These are phyloP conservation scores for Thalpophila matura DNA, from an alignment of 2,888 invertebrate genomes.

Conservation along the genomic window DNA sequence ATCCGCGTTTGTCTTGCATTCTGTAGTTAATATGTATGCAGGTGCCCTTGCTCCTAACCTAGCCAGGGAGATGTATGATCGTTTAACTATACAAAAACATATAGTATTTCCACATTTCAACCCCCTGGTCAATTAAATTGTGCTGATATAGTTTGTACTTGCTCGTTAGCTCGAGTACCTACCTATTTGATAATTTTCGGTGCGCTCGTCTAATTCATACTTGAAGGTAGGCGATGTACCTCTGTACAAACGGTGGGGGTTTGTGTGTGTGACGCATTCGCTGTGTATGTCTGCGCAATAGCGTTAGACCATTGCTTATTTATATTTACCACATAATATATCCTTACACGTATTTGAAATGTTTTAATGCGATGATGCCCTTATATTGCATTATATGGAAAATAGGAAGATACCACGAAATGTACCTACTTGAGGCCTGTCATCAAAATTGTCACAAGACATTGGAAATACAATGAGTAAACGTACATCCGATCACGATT, in stretches of 20 bases:
- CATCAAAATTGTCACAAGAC: slow-evolving; percentile 19
- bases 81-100: too few species aligned
- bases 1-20: too few species aligned
- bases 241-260: slow-evolving; percentile 58
- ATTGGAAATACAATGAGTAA: slow-evolving; percentile 2
- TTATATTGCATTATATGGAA: slow-evolving; percentile 31
- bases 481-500: slow-evolving; percentile 16
- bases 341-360: slow-evolving; percentile 54
- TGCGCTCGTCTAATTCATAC: slow-evolving; percentile 37
- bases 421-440: not conserved
- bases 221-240: slow-evolving; percentile 30
- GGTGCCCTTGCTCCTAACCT: too few species aligned
- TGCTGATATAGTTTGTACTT: not conserved
- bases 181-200: slow-evolving; percentile 1
- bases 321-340: slow-evolving; percentile 55
- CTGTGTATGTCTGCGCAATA: slow-evolving; percentile 57
- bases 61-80: too few species aligned
- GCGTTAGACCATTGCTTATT: slow-evolving; percentile 51
- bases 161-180: not conserved
- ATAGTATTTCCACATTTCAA: not conserved
- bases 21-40: too few species aligned
- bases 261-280: slow-evolving; percentile 65
- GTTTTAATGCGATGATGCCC: slow-evolving; percentile 24
- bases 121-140: not conserved
- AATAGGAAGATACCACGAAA: not conserved